Conservation (phyloP, 2,888 invertebrate species). For the Cosmorhoe ocellata region DNA sequence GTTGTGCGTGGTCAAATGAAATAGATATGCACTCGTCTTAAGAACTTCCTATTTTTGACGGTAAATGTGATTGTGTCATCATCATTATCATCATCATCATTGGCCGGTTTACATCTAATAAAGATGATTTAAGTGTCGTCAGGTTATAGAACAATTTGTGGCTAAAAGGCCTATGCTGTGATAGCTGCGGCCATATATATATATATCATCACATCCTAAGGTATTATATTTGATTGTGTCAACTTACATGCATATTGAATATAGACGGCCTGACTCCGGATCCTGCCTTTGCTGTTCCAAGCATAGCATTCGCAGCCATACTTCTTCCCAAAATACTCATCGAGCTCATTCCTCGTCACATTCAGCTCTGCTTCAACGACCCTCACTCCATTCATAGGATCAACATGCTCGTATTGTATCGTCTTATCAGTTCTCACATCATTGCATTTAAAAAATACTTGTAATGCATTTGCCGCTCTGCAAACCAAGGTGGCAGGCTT, state of each 20-base stretch:
- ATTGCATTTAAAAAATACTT: conserved; percentile 91
- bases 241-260: conserved; percentile 94
- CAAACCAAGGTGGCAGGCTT: conserved; percentile 94
- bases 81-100: no score
- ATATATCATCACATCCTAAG: no score
- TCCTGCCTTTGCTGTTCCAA: conserved; percentile 89
- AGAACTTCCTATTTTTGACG: no score
- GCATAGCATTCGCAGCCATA: conserved; percentile 94
- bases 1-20: no score
- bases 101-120: no score
- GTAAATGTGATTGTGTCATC: no score
- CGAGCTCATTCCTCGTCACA: conserved; percentile 90
- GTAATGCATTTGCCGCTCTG: conserved; percentile 94
- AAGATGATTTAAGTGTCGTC: no score
- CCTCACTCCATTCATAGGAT: conserved; percentile 90
- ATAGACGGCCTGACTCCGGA: conserved; percentile 89
- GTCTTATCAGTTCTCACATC: conserved; percentile 81
- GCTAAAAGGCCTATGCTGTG: no score
- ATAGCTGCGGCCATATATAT: no score
- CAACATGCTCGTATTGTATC: conserved; percentile 87
- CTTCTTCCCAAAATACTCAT: conserved; percentile 91
- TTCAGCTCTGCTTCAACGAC: conserved; percentile 90
- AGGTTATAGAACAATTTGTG: no score
- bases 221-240: no score
- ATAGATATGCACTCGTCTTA: no score